Evolutionary conservation across 2,888 invertebrate species (phyloP).

Genomic region (Drosophila sordidula): DNA sequence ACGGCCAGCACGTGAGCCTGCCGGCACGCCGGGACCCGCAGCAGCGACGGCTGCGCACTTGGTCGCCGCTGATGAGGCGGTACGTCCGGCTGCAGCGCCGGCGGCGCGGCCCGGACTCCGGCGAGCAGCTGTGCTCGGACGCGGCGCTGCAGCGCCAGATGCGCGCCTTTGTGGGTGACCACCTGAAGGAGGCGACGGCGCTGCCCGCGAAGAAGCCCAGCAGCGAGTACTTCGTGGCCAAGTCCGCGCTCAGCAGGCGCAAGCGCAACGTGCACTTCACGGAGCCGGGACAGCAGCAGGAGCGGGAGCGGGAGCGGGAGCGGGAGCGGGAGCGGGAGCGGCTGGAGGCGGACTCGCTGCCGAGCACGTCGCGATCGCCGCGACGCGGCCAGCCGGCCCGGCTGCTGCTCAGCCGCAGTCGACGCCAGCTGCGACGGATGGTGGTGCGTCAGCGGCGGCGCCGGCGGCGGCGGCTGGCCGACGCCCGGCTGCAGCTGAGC

Average conservation of each 20-base stretch:
- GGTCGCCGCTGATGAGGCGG: constrained; percentile 4
- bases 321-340: too few species aligned
- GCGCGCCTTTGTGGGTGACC: neutral
- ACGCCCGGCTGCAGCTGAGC: too few species aligned
- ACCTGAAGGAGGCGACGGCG: neutral
- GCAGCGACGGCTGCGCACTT: neutral
- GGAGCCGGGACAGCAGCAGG: neutral
- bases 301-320: neutral
- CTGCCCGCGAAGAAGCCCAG: neutral
- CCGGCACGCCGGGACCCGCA: too few species aligned
- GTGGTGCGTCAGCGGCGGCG: neutral
- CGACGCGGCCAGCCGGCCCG: too few species aligned
- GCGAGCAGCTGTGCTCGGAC: neutral
- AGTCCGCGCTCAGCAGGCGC: neutral
- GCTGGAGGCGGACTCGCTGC: too few species aligned
- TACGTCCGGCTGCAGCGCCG: neutral
- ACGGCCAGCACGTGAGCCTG: too few species aligned
- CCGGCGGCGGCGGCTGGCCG: fast-evolving
- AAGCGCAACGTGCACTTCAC: neutral
- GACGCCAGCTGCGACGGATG: neutral
- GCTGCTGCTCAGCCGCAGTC: neutral
- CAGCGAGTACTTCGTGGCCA: neutral
- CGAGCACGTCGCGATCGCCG: too few species aligned
- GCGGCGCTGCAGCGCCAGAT: neutral
- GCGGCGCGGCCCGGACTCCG: neutral